Evolutionary conservation across 2,113 vertebrate species (phyloP), one percentile per base, ranked within the genome.

Genomic region (Myotis davidii): DNA sequence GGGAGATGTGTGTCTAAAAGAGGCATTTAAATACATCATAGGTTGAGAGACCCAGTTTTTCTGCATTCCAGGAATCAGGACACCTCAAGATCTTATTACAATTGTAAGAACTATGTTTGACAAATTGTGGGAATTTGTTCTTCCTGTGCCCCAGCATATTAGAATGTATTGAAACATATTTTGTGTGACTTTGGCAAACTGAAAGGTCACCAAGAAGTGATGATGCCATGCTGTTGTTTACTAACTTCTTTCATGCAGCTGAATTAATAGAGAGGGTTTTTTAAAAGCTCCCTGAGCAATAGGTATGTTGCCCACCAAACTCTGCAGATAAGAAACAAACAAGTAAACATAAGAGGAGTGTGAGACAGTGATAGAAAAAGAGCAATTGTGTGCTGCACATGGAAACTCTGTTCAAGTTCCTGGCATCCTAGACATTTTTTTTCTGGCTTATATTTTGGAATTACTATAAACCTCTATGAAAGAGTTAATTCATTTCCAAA

Each of bases 401-500:
- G 64, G 45, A 86, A 86, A 90, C 6, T 94, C 65, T 81, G 13
- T 34, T 85, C 61, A 65, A 85, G 92, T 82, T 84, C 39, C 54
- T 90, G 82, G n/a, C 29, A 91, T 72, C 32, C 13, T 20, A 50
- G 76, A 70, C 21, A 64, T 73, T 86, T 88, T 27, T 27, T 88
- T 61, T 65, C 37, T 85, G 85, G 67, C 73, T 94, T 90, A 42
- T 61, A 34, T 65, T 96, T 94, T 90, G 25, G 45, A 92, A 94
- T 92, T 87, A 59, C 37, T 76, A 27, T 32, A 94, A 1, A 6
- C 4, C 37, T 70, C 16, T 84, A 65, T 54, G 32, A 94, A 93
- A 97, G 69, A 92, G 48, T 96, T 95, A 92, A 95, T 92, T 96
- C 88, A 83, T 94, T 90, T 79, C 85, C 69, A 54, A 83, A 96